Evolutionary conservation across 2,797 vertebrate species (phyloP).

Genomic region (Darevskia mixta): DNA sequence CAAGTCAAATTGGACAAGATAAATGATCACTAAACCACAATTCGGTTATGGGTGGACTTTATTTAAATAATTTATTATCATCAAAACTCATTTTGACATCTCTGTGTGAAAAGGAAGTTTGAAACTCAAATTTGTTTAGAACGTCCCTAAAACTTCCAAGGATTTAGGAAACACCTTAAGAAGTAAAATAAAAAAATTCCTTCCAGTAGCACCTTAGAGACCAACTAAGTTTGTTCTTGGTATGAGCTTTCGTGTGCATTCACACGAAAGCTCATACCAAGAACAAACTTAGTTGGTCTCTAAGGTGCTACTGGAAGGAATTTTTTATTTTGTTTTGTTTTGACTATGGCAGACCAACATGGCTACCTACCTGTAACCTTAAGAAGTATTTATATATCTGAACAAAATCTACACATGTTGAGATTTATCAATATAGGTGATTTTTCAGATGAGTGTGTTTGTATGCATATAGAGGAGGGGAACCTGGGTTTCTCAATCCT

Average conservation of each 20-base stretch:
- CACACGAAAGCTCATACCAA: too few species aligned
- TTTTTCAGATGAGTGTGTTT: neutral
- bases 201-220: too few species aligned
- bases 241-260: too few species aligned
- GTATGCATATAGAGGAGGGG: neutral
- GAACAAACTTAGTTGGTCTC: too few species aligned
- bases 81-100: neutral
- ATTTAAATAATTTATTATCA: neutral
- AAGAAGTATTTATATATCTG: neutral
- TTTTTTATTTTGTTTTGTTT: too few species aligned
- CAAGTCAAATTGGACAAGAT: neutral
- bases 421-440: neutral
- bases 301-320: too few species aligned
- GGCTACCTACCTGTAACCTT: neutral
- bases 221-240: too few species aligned
- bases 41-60: neutral
- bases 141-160: slow-evolving; percentile 20
- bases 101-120: neutral
- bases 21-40: neutral
- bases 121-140: neutral
- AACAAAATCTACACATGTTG: neutral
- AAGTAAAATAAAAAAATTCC: too few species aligned
- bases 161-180: neutral
- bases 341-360: too few species aligned
- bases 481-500: neutral